Evolutionary conservation across 2,888 invertebrate species (phyloP), one percentile per base, ranked within the genome.

Genomic region (Aspidiotus destructor): DNA sequence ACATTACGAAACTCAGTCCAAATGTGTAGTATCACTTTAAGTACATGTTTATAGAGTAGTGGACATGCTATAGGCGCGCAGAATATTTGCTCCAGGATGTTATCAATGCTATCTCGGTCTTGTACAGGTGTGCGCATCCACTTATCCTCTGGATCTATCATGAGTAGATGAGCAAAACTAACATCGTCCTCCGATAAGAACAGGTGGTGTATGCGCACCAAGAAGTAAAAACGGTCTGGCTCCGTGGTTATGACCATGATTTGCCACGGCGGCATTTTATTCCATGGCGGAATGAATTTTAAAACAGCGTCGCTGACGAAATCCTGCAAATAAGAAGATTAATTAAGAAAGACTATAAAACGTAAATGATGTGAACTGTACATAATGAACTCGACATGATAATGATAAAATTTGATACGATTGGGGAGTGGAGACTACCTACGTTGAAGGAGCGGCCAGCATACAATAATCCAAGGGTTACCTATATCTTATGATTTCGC

Each of bases 1-100:
- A 86, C 85, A 40, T 85, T 86, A 8, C 88, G 83, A 73, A 89
- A 88, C 74, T 88, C 88, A 74, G 89, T 89, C 89, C 89, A 90
- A 17, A 83, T 80, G 73, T 88, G 88, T 16, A 86, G 83, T 44
- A 87, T 77, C 70, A 84, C 84, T 73, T 87, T 85, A 54, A 83
- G 81, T 13, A 89, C 73, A 72, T 86, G 86, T 53, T 84, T 83
- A 76, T 84, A 84, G 10, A 90, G 78, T 69, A 84, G 81, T 28
- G 71, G 71, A 54, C 71, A 55, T 42, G 71, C 71, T 55, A 60
- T 65, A 3, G 72, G 72, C 44, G 67, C 67, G n/a, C 70, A 69
- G 55, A 70, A 70, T 8, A 71, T 67, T 16, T 60, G 55, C 9
- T 71, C 53, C 41, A 71, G 62, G 17, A 72, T 71, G 69, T 69